These are phyloP conservation scores for Prenolepis imparis DNA, from an alignment of 2,888 invertebrate genomes.

Conservation along the genomic window DNA sequence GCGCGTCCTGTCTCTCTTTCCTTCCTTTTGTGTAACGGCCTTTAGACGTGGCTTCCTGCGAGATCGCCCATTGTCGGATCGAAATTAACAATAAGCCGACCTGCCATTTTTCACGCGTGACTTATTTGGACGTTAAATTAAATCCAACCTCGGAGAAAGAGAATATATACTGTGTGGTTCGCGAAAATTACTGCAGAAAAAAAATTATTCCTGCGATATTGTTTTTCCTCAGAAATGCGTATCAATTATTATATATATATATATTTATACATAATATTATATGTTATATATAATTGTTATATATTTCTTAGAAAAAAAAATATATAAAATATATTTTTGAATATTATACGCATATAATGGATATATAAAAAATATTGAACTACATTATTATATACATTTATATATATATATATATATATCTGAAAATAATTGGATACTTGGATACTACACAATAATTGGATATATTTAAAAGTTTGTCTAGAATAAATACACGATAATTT, in stretches of 20 bases:
- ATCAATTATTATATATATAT: no score
- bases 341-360: no score
- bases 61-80: conserved; percentile 61
- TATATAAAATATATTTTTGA: no score
- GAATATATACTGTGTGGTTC: conserved; percentile 6
- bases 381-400: no score
- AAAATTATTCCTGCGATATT: not conserved
- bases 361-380: no score
- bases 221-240: not conserved
- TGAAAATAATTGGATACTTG: no score
- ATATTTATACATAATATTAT: no score
- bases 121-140: conserved; percentile 61
- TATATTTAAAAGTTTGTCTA: not conserved
- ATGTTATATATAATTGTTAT: no score
- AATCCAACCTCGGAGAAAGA: conserved; percentile 47
- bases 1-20: conserved; percentile 10
- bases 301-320: no score
- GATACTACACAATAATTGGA: no score
- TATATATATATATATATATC: no score
- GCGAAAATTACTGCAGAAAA: conserved; percentile 22
- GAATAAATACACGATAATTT: not conserved
- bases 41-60: conserved; percentile 69
- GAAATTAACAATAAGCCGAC: conserved; percentile 58
- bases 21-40: conserved; percentile 73
- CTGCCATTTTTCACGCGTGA: conserved; percentile 68